A percentile compares a stretch with the other conserved stretches of the same genome.
phyloP scores from a whole-genome alignment of 2,797 vertebrate genomes.

The Propithecus deckenii region DNA sequence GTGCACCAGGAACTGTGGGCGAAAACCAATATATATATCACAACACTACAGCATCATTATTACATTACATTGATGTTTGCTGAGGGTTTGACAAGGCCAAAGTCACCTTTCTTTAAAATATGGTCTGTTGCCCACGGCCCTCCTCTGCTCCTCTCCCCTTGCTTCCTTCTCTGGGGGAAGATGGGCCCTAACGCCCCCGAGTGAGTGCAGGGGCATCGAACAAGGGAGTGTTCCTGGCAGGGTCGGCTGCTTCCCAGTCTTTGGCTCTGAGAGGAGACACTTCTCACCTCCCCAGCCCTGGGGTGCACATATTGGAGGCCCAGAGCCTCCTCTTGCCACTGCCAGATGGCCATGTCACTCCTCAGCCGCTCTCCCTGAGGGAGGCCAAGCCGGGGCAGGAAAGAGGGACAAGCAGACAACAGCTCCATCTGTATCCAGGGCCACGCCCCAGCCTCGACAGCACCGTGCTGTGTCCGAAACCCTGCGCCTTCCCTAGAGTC shows the following conservation, averaged over 20 bases:
- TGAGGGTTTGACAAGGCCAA: neutral
- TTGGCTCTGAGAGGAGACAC: neutral
- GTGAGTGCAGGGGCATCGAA: accelerated
- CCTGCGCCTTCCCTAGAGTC: neutral
- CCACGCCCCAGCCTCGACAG: neutral
- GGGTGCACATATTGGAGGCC: neutral
- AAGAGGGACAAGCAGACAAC: neutral
- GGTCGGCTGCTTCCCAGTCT: neutral
- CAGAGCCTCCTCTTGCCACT: neutral
- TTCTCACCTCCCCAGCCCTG: neutral
- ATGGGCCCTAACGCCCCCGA: neutral
- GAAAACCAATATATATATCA: neutral
- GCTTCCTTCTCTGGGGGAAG: neutral
- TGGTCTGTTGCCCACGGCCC: neutral
- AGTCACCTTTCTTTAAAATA: neutral
- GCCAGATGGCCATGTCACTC: neutral
- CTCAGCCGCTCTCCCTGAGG: neutral
- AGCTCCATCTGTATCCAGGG: neutral
- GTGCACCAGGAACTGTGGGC: no score
- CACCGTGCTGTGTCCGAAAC: accelerated
- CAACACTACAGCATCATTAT: neutral
- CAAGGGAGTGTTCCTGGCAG: neutral
- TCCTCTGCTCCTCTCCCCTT: neutral
- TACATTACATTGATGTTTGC: neutral
- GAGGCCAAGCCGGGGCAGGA: neutral